Conservation (phyloP, 2,797 vertebrate genomes). For the Clarias platycephalus region DNA sequence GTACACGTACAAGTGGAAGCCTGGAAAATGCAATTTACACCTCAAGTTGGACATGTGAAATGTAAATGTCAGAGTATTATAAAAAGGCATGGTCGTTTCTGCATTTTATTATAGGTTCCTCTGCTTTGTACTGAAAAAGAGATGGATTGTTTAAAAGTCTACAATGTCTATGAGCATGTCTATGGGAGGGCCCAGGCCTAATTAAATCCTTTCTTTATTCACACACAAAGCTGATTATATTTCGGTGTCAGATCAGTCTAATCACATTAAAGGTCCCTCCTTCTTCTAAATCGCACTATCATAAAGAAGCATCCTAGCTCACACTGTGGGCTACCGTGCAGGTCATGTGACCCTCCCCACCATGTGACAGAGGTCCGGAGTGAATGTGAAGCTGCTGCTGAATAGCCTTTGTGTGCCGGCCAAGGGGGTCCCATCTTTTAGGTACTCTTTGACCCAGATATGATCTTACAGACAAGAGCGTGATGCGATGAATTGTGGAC, state of each 20-base stretch:
- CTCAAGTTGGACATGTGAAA: neutral
- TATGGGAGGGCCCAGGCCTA: neutral
- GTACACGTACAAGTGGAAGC: neutral
- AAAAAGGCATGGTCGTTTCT: neutral
- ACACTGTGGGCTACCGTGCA: constrained; percentile 14
- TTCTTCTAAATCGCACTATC: constrained; percentile 8
- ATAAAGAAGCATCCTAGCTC: constrained; percentile 18
- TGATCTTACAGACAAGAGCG: constrained; percentile 76
- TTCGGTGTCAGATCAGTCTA: constrained; percentile 35
- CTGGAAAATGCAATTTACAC: constrained; percentile 11
- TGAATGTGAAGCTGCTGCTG: constrained; percentile 58
- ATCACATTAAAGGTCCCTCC: constrained; percentile 48
- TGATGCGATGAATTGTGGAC: constrained; percentile 62
- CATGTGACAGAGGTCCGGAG: constrained; percentile 45
- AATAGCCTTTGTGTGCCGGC: constrained; percentile 72
- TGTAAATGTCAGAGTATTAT: constrained; percentile 26
- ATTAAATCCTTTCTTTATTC: constrained; percentile 9
- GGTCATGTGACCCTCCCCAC: constrained; percentile 47
- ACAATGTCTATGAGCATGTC: constrained; percentile 20
- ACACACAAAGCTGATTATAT: constrained; percentile 41
- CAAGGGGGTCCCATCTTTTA: constrained; percentile 63
- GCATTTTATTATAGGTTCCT: neutral
- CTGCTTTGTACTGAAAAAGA: neutral
- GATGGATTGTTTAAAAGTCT: neutral
- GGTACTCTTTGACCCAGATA: constrained; percentile 84